A percentile compares a stretch with the other conserved stretches of the same genome.
Evolutionary conservation across 1,140 invertebrate species (phyloP).

Genomic region (Drosophila sturtevanti): DNA sequence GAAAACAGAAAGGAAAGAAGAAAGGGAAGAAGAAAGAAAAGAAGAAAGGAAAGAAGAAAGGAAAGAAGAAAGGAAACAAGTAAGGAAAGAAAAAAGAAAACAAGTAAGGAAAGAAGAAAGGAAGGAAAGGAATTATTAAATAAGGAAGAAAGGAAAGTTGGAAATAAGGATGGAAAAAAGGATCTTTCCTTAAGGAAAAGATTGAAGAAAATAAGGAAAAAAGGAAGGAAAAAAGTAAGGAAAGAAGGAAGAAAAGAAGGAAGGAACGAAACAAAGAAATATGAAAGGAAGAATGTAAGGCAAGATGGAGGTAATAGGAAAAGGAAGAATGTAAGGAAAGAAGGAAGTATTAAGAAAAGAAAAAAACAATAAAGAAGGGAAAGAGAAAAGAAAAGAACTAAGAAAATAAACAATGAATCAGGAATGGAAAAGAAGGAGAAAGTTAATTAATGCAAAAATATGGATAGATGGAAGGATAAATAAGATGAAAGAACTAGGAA

Average conservation of each 20-base stretch:
- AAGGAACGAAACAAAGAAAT: too few species aligned
- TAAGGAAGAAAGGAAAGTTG: too few species aligned
- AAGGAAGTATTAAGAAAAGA: too few species aligned
- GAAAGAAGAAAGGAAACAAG: not conserved
- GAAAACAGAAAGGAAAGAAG: not conserved
- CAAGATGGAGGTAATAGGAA: too few species aligned
- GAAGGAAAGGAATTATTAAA: too few species aligned
- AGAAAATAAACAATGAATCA: not conserved
- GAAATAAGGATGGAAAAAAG: too few species aligned
- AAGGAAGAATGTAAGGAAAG: not conserved
- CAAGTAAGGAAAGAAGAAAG: not conserved
- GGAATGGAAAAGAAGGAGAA: too few species aligned
- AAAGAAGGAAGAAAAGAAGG: not conserved
- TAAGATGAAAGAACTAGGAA: not conserved
- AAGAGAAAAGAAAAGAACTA: not conserved
- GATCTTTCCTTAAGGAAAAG: too few species aligned
- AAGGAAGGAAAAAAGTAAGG: not conserved
- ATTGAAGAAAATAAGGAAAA: not conserved
- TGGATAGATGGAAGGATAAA: not conserved
- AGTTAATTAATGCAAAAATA: too few species aligned
- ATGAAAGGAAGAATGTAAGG: too few species aligned
- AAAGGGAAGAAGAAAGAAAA: not conserved
- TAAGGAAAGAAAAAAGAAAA: not conserved
- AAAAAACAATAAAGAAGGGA: not conserved
- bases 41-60: not conserved